phyloP scores from a whole-genome alignment of 2,113 vertebrate species.

The Regulus satrapa region DNA sequence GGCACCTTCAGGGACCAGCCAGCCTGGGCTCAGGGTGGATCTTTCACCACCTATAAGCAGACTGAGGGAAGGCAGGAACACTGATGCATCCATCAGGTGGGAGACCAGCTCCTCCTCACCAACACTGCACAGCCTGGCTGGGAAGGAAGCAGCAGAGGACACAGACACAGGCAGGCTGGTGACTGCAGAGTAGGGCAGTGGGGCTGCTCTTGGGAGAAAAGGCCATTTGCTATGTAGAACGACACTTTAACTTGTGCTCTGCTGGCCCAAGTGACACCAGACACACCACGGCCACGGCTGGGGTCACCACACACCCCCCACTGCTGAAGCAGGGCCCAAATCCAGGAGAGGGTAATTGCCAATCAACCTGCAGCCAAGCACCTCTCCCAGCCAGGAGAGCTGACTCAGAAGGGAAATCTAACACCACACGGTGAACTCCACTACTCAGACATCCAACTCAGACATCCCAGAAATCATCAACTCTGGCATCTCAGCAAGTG shows the following conservation, averaged over 20 bases:
- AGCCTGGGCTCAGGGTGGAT: neutral
- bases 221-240: neutral
- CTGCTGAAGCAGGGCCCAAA: neutral
- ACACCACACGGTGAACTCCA: neutral
- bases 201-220: neutral
- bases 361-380: neutral
- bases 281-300: neutral
- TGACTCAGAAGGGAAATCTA: neutral
- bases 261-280: neutral
- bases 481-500: neutral
- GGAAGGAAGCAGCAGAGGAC: neutral
- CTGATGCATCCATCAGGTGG: neutral
- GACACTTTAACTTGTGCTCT: neutral
- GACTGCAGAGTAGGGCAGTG: neutral
- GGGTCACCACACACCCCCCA: neutral
- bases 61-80: neutral
- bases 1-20: neutral
- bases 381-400: neutral
- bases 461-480: neutral
- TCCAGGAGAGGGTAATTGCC: neutral
- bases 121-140: neutral
- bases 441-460: neutral
- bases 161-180: neutral
- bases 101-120: constrained; percentile 20
- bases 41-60: neutral